phyloP scores from a whole-genome alignment of 92 coral and sea anemone genomes.

The Porites evermanni region DNA sequence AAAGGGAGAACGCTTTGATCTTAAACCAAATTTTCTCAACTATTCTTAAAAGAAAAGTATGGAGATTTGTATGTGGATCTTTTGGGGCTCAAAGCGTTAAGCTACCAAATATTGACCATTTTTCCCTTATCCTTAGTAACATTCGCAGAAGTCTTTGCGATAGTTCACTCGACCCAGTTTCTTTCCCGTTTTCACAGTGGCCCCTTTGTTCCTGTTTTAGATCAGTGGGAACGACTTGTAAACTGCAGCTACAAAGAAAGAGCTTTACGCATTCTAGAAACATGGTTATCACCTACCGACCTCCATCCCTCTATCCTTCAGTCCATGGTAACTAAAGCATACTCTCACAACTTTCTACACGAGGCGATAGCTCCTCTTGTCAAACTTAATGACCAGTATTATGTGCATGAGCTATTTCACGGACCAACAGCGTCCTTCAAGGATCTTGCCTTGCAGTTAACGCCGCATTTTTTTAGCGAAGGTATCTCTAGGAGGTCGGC shows the following conservation, averaged over 20 bases:
- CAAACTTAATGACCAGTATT: slow-evolving; percentile 65
- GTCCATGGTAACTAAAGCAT: slow-evolving; percentile 79
- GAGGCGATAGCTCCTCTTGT: slow-evolving; percentile 75
- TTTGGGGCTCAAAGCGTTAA: too few species aligned
- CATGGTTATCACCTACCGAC: slow-evolving; percentile 77
- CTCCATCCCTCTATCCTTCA: slow-evolving; percentile 75
- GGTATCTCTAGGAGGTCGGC: slow-evolving; percentile 48
- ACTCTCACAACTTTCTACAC: slow-evolving; percentile 80
- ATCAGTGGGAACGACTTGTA: slow-evolving; percentile 87
- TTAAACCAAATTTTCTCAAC: too few species aligned
- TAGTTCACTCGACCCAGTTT: too few species aligned
- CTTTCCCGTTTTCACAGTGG: too few species aligned
- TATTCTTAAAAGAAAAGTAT: too few species aligned
- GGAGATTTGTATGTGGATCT: too few species aligned
- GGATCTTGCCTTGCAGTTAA: slow-evolving; percentile 91
- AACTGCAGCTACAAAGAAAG: slow-evolving; percentile 81
- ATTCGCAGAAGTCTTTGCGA: too few species aligned
- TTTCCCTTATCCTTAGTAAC: too few species aligned
- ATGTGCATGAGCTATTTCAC: slow-evolving; percentile 81
- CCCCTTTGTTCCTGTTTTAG: slow-evolving; percentile 17
- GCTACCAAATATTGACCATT: too few species aligned
- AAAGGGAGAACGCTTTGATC: too few species aligned
- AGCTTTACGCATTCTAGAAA: slow-evolving; percentile 82
- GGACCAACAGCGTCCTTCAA: slow-evolving; percentile 99
- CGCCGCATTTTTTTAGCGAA: slow-evolving; percentile 83